These are phyloP conservation scores for Apodemia zela DNA, from an alignment of 2,888 invertebrate species.

Conservation along the genomic window DNA sequence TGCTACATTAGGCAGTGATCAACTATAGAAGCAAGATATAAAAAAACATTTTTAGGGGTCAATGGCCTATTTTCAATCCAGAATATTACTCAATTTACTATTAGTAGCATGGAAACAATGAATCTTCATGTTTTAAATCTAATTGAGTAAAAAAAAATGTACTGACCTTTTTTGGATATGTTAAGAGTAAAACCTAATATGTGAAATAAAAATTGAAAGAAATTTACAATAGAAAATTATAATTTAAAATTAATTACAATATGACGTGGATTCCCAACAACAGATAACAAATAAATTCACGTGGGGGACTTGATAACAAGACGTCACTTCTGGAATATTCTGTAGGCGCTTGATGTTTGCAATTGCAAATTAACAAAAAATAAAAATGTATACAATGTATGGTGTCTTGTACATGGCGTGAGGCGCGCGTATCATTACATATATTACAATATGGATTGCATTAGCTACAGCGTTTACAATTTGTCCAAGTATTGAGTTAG, in stretches of 20 bases:
- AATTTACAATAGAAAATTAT: conserved; percentile 75
- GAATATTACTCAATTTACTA: no score
- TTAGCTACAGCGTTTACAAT: conserved; percentile 88
- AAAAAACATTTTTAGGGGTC: no score
- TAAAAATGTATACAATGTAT: conserved; percentile 26
- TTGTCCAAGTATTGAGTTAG: conserved; percentile 98
- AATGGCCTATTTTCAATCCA: no score
- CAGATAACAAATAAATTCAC: conserved; percentile 43
- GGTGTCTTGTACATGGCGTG: conserved; percentile 47
- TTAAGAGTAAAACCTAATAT: conserved; percentile 19
- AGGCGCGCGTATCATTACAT: conserved; percentile 66
- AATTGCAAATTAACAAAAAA: conserved; percentile 2
- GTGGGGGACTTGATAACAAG: conserved; percentile 29
- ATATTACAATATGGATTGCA: conserved; percentile 70
- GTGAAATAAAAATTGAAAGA: conserved; percentile 50
- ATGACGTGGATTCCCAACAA: conserved; percentile 52
- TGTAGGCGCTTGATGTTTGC: background rate
- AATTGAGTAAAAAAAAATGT: conserved; percentile 18
- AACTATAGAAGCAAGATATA: no score
- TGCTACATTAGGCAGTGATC: no score
- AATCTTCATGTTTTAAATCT: background rate
- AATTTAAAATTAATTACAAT: conserved; percentile 80
- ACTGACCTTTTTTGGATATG: conserved; percentile 41
- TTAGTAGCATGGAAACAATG: no score
- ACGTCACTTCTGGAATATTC: conserved; percentile 38